Evolutionary conservation across 2,113 vertebrate genomes (phyloP).

Genomic region (Triplophysa tibetana): DNA sequence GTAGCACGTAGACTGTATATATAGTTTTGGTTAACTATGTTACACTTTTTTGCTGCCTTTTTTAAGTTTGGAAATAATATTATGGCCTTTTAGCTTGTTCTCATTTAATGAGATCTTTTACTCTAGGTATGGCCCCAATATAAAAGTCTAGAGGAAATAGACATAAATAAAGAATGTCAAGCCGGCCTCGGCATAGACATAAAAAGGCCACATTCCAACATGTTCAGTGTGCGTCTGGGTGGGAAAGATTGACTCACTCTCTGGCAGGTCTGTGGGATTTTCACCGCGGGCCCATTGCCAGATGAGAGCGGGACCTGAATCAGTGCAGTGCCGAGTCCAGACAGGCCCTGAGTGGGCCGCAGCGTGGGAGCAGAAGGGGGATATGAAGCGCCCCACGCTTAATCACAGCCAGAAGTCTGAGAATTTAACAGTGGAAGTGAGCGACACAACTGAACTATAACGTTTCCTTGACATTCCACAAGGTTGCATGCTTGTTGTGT

Average conservation of each 20-base stretch:
- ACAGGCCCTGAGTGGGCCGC: constrained; percentile 41
- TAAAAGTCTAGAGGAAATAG: not conserved
- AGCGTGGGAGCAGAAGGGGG: constrained; percentile 7
- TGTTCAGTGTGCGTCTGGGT: constrained; percentile 46
- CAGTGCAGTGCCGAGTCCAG: constrained; percentile 3
- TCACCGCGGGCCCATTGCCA: constrained; percentile 35
- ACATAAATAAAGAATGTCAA: not conserved
- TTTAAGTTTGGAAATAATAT: not conserved
- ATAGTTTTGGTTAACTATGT: not conserved
- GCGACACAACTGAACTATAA: not conserved
- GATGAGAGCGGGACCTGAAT: constrained; percentile 27
- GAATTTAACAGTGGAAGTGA: not conserved
- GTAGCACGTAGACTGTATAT: not conserved
- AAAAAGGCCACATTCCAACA: constrained; percentile 30
- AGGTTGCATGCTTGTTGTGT: too few relatives aligned
- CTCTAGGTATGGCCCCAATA: too few relatives aligned
- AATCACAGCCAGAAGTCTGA: constrained; percentile 8
- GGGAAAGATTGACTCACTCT: constrained; percentile 52
- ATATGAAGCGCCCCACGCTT: constrained; percentile 11
- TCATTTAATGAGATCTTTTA: not conserved
- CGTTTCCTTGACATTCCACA: too few relatives aligned
- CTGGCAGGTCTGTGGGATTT: constrained; percentile 49
- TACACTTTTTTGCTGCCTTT: not conserved
- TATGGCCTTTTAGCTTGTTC: not conserved
- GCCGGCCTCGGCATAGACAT: not conserved